phyloP scores from a whole-genome alignment of 2,888 invertebrate species.

The Tenthredo scrophulariae region DNA sequence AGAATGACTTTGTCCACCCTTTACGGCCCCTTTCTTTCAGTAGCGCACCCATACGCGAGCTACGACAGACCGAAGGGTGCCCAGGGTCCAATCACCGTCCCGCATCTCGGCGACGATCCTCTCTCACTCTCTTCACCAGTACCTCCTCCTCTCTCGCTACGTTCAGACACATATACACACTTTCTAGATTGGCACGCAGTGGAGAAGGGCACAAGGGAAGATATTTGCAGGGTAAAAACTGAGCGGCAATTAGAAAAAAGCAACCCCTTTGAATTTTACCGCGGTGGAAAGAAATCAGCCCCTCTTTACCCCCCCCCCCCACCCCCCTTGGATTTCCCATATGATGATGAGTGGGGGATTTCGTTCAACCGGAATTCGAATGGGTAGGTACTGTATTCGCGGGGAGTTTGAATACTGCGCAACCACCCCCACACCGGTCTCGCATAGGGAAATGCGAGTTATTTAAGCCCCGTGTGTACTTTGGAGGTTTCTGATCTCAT shows the following conservation, averaged over 20 bases:
- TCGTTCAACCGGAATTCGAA: background rate
- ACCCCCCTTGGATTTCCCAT: background rate
- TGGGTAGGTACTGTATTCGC: conserved; percentile 4
- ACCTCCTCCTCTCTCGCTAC: conserved; percentile 52
- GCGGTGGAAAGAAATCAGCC: background rate
- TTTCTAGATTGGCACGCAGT: background rate
- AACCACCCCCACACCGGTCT: background rate
- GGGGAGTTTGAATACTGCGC: conserved; percentile 9
- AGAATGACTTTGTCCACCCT: conserved; percentile 74
- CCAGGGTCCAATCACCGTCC: conserved; percentile 73
- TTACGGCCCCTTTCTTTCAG: conserved; percentile 57
- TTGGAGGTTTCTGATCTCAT: conserved; percentile 53
- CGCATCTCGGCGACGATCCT: conserved; percentile 66
- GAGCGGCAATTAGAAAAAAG: conserved; percentile 39
- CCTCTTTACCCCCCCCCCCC: no score
- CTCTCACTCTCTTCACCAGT: conserved; percentile 58
- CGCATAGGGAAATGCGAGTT: conserved; percentile 44
- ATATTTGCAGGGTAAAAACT: conserved; percentile 23
- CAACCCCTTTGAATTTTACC: conserved; percentile 13
- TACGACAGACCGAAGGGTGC: conserved; percentile 71
- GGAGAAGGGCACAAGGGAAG: background rate
- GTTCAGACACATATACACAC: background rate
- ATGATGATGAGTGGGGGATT: background rate
- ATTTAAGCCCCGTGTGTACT: conserved; percentile 48
- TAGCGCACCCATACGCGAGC: conserved; percentile 68